Evolutionary conservation across 2,113 vertebrate genomes (phyloP), one percentile per base, ranked within the genome.

Genomic region (Myrmophylax atrothorax): DNA sequence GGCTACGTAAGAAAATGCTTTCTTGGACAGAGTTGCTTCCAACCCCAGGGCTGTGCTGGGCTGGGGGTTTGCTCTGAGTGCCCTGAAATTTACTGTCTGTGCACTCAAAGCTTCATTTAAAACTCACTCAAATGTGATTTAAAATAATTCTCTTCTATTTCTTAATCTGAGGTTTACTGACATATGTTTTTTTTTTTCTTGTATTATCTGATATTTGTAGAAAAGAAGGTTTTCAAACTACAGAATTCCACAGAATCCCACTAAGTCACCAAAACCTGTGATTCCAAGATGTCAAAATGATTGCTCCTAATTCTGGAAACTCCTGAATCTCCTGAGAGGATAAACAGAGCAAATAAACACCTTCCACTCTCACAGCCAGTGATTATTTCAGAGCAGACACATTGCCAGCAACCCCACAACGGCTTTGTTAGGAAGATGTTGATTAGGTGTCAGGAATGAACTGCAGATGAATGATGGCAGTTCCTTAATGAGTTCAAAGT

Each of bases 401-500:
- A 76, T 73, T 62, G 87, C 60, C 66, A 63, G 56, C 63, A 90
- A 62, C 3, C 5, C 25, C 63, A 78, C 95, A 84, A 81, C 69
- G 86, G 7, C 5, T 92, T 95, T 1, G 18, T 91, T 76, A 94
- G 78, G 67, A 76, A 90, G 83, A 97, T 95, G 97, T 95, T 98
- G 97, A 98, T 96, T 93, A 97, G 97, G 91, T 96, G 94, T 97
- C 97, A 97, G 96, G 93, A 97, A 97, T 97, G 97, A 98, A 98
- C 84, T 46, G 62, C n/a, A 93, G 94, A 97, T 97, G 96, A 98
- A 91, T 83, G 97, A 93, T 91, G 96, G 96, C 89, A 94, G 90
- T 74, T 96, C 98, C 97, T 97, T 96, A 97, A 98, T 95, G 97
- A 98, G 96, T 94, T 96, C 93, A 89, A 90, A 93, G 95, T 88